A percentile compares a stretch with the other conserved stretches of the same genome.
These are phyloP conservation scores for Frieseomelitta varia DNA, from an alignment of 1,140 invertebrate species.

Conservation along the genomic window DNA sequence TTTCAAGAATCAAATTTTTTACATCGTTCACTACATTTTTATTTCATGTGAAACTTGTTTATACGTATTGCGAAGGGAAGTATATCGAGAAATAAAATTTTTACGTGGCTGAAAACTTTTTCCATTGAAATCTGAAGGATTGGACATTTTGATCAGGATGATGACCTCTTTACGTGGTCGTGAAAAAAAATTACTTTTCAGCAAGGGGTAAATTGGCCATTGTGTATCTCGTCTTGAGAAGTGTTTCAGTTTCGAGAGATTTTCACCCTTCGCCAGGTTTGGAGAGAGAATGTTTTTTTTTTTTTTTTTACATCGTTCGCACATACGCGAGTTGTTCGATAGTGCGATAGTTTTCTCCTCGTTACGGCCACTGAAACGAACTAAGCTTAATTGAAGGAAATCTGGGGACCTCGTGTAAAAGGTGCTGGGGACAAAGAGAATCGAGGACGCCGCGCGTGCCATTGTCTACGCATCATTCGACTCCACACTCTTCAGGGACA, in stretches of 20 bases:
- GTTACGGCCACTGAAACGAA: background rate
- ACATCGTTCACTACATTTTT: too few species aligned
- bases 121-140: too few species aligned
- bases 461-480: constrained; percentile 10
- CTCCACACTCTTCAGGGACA: background rate
- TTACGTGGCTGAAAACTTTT: too few species aligned
- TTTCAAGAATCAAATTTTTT: background rate
- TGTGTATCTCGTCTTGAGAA: too few species aligned
- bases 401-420: background rate
- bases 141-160: too few species aligned
- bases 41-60: too few species aligned
- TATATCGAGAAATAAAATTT: background rate
- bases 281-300: background rate
- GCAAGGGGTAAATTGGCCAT: too few species aligned
- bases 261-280: too few species aligned
- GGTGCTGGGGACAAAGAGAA: background rate
- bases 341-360: background rate
- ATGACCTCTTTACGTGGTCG: too few species aligned
- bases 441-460: background rate
- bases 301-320: background rate
- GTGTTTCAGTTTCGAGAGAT: too few species aligned
- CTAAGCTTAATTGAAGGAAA: background rate
- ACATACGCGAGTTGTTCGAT: background rate
- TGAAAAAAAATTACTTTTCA: too few species aligned
- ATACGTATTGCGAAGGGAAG: too few species aligned